Evolutionary conservation across 2,797 vertebrate species (phyloP).

Genomic region (Notoglanidium macrostoma): DNA sequence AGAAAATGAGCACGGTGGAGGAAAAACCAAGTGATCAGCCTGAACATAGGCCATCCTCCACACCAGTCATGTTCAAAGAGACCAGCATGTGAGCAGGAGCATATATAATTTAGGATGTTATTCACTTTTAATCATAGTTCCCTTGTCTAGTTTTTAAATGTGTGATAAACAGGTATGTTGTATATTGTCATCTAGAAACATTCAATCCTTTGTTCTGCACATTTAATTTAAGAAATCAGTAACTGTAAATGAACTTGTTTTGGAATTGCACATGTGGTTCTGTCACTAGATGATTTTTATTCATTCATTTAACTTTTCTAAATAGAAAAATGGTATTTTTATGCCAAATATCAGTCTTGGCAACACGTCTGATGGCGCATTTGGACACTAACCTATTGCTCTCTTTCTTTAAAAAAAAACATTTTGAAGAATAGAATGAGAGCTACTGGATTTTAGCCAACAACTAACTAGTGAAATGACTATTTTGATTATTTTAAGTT

Average conservation of each 20-base stretch:
- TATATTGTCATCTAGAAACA: background rate
- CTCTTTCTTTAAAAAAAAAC: background rate
- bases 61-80: constrained; percentile 28
- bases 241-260: background rate
- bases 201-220: background rate
- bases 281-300: background rate
- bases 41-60: background rate
- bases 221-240: background rate
- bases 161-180: background rate
- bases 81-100: constrained; percentile 40
- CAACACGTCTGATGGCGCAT: background rate
- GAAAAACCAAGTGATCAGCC: background rate
- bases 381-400: constrained; percentile 5
- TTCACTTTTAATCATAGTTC: background rate
- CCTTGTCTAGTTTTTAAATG: background rate
- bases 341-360: background rate
- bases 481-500: background rate
- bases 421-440: background rate
- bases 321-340: background rate
- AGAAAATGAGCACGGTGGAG: constrained; percentile 35
- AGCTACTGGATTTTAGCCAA: background rate
- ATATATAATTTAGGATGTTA: background rate
- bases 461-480: background rate
- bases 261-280: background rate
- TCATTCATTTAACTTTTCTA: background rate